Base-by-base conservation (phyloP, 2,113 vertebrate species). In the Loxodonta africana region DNA sequence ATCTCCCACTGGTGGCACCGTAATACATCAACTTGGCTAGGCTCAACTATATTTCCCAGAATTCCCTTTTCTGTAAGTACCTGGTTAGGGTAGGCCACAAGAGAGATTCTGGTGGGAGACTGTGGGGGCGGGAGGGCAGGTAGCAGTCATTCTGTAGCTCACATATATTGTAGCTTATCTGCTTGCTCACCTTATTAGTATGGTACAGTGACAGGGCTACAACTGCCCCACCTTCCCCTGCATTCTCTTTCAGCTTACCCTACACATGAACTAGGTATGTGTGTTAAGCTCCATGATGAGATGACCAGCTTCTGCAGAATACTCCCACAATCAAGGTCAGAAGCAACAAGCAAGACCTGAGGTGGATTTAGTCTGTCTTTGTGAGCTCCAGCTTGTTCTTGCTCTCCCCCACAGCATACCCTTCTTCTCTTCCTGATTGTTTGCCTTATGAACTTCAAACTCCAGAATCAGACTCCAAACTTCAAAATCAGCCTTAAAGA, bases 391-490 rank as follows among this genome's bases (percentile, higher is more conserved):
- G 4, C 41, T 60, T 67, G 9, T n/a, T 37, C 44, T 28, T 62
- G 25, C 53, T 76, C 44, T 91, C 69, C 21, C 60, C 41, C 4
- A 84, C 26, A 28, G 93, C 62, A 84, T 17, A 63, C 41, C 33
- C 33, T 71, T 94, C 53, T 74, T 90, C 73, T 85, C 51, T 57
- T 63, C 41, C 69, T 74, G 62, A 69, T 53, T 41, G 21, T 23
- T 44, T 90, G 57, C 74, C 33, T 93, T 80, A 41, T 65, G 30
- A 94, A 44, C 48, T 92, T 91, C 15, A 63, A 96, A 84, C n/a
- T 88, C 88, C 77, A 92, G 33, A 96, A 92, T 37, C 37, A 37
- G 37, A 44, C 48, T 92, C 88, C 15, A 63, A 96, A 84, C n/a
- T 88, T 83, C 77, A 92, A 26, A 96, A 92, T 37, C 37, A 37